Base-by-base conservation (phyloP, 2,113 vertebrate species). In the Otolemur garnettii region DNA sequence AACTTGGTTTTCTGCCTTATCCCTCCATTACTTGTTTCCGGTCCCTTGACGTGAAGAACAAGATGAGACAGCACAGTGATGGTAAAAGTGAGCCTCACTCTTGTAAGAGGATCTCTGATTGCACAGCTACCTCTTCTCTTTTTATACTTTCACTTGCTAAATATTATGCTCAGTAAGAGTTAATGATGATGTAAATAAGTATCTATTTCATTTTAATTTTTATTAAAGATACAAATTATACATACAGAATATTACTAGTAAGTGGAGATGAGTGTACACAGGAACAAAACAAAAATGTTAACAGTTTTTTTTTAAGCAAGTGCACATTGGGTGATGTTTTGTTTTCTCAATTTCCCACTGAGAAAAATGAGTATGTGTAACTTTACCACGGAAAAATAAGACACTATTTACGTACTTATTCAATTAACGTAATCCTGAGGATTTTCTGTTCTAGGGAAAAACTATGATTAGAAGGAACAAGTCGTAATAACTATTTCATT, bases 401-500 rank as follows among this genome's bases (percentile, higher is more conserved):
- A 35, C 50, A 74, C n/a, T 88, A 18, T 91, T 94, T 97, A 86
- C 86, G 10, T 95, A 91, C 90, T 86, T 96, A 96, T 91, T 96
- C 89, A 95, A 60, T 94, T 97, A 91, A 91, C 80, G 28, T 93
- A 88, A 87, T 97, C 78, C 69, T 83, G 45, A 93, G 89, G 90
- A 74, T 93, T 95, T 94, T 94, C 89, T 94, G 91, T 96, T 91
- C 75, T 87, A 83, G 78, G 87, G 14, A 10, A 75, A 93, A 96
- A 86, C n/a, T 89, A 6, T 93, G 59, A 86, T 79, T 86, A 53
- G 74, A 96, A 95, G 66, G 35, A 86, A 30, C 57, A 89, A 45
- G 68, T 60, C 1, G 1, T 59, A 91, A 0, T 85, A 86, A 93
- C 82, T 74, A 33, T 92, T 95, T 83, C 12, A 26, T 83, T 93